Base-by-base conservation (phyloP, 2,888 invertebrate genomes). In the Polydrusus cervinus region DNA sequence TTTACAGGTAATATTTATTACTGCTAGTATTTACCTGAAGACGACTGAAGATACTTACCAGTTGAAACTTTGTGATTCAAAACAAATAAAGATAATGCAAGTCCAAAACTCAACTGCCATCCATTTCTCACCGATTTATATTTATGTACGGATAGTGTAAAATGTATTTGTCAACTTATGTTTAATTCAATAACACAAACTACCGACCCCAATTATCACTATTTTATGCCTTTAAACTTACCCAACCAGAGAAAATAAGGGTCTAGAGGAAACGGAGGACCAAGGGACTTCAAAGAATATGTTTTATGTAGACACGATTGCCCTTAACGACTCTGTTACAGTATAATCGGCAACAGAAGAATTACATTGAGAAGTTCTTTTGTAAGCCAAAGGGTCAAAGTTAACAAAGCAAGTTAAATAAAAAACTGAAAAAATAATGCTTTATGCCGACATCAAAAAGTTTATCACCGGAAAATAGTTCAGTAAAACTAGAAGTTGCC, bases 251-350 rank as follows among this genome's bases (percentile, higher is more conserved):
- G 38, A 60, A 60, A 60, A 60, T 60, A 60, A 60, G 57, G 57
- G 57, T 60, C 18, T 38, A 38, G 57, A 38, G 57, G 18, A 60
- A 60, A 60, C 38, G 18, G 38, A 16, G 57, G 57, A 7, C 57
- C 11, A 38, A 18, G 40, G 38, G 57, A 60, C 38, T 60, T 57
- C 57, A 57, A 57, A 60, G 57, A 60, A 60, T 16, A 38, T 60
- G 34, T 60, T 60, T 38, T 60, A 60, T 60, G 16, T 18, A n/a
- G 10, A 16, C 5, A 34, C 11, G 16, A 38, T 6, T 60, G 38
- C 18, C 55, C 38, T 16, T 38, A 60, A 60, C 38, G 57, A 38
- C 16, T 38, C 10, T 60, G 57, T 60, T 60, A 60, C 16, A 18
- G n/a, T 38, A 18, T 38, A 38, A 38, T 60, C 10, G 10, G 38